Percentiles rank a stretch among this genome's conserved stretches.
Conservation (phyloP, 2,113 vertebrate species). For the Malaclemys terrapin region DNA sequence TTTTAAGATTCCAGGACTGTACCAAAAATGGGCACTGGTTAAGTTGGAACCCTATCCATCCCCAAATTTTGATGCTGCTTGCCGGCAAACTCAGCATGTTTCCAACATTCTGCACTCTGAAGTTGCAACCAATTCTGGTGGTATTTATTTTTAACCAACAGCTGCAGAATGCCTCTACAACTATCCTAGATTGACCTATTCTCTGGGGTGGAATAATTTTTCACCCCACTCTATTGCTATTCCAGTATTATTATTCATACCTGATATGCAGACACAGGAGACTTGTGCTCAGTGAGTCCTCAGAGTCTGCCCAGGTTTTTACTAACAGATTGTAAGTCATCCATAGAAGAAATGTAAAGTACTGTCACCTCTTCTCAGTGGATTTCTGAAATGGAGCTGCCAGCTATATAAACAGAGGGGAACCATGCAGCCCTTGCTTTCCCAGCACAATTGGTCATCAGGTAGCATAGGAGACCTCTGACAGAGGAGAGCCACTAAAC, state of each 20-base stretch:
- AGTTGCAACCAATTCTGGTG: background rate
- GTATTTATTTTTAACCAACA: background rate
- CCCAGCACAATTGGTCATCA: background rate
- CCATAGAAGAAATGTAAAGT: background rate
- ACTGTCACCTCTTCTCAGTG: background rate
- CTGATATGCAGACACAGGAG: background rate
- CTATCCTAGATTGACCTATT: background rate
- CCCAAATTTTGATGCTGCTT: accelerated
- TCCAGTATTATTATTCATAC: background rate
- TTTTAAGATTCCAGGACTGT: background rate
- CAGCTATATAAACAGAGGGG: background rate
- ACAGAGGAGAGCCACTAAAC: background rate
- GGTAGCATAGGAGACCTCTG: background rate
- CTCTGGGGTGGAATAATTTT: background rate
- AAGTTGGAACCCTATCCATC: background rate
- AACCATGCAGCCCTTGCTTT: background rate
- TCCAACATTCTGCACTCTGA: background rate
- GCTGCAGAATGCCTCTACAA: background rate
- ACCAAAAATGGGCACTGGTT: background rate
- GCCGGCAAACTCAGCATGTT: background rate
- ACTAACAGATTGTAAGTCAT: background rate
- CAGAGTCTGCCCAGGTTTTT: background rate
- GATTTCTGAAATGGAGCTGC: background rate
- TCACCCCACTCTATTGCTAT: background rate
- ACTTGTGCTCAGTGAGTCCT: background rate